Evolutionary conservation across 64 coral and sea anemone genomes (phyloP), one percentile per base, ranked within the genome.

Genomic region (Platygyra sinensis): DNA sequence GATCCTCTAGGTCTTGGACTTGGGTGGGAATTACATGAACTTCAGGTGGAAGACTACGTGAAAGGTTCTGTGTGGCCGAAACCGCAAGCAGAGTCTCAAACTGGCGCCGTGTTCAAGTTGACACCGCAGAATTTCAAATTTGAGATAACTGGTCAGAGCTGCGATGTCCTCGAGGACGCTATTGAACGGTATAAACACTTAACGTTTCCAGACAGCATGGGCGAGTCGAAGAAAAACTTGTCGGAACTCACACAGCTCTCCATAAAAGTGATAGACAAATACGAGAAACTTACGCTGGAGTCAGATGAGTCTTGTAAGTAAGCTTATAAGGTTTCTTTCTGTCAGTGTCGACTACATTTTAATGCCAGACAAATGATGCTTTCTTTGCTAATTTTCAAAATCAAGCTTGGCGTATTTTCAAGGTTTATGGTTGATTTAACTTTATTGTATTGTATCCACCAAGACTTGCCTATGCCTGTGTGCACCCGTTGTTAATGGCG

Each of bases 51-150:
- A 74, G 81, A 91, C 39, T 91, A 91, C 25, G 90, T 86, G 12
- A 75, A 91, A 85, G 90, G 90, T 52, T 75, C 90, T 11, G 39
- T 91, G 8, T 76, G 79, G 51, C 90, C 90, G 4, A 91, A 91
- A 86, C 90, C 90, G 8, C 80, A 86, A 62, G 46, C 16, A 75
- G 65, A 91, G 30, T 52, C 36, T 17, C 80, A 20, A 10, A 86
- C 52, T 24, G 80, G 80, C 4, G 54, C 46, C 1, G 60, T 74
- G 19, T 91, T 74, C 46, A 75, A 80, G 17, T 64, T 91, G 14
- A 19, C 59, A 20, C 79, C 90, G 1, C 14, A 30, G 10, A 49
- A 86, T 32, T 91, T 91, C 60, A 85, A 77, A 49, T 85, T 91
- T 51, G 24, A n/a, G 2, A 77, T 91, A 49, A 17, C 2, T 62